Conservation (phyloP, 2,797 vertebrate species). For the Merluccius polli region DNA sequence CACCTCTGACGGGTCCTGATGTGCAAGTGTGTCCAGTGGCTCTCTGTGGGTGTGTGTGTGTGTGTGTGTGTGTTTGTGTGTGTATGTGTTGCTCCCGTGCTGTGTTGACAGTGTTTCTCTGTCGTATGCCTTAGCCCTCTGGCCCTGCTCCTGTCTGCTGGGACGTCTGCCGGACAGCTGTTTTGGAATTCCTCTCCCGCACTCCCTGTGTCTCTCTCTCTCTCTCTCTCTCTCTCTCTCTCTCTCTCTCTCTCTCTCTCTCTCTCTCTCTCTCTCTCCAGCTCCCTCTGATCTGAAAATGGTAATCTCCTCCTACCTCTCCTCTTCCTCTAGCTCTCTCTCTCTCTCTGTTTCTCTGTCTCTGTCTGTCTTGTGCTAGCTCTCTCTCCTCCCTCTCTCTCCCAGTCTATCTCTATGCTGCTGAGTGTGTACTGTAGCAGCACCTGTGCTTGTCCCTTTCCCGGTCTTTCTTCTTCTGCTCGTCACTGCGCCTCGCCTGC, state of each 20-base stretch:
- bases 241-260: slow-evolving; percentile 19
- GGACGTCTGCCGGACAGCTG: slow-evolving; percentile 77
- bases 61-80: slow-evolving; percentile 14
- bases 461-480: slow-evolving; percentile 25
- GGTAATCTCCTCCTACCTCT: too few species aligned
- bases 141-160: slow-evolving; percentile 59
- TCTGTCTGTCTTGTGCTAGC: slow-evolving; percentile 27
- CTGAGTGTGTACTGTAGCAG: slow-evolving; percentile 25
- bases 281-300: too few species aligned
- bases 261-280: slow-evolving; percentile 26
- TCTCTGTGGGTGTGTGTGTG: slow-evolving; percentile 7
- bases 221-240: slow-evolving; percentile 28
- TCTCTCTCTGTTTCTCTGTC: not conserved
- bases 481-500: slow-evolving; percentile 33
- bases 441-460: slow-evolving; percentile 70
- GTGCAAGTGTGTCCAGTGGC: slow-evolving; percentile 1
- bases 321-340: not conserved
- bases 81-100: slow-evolving; percentile 45
- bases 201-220: slow-evolving; percentile 50
- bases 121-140: slow-evolving; percentile 52
- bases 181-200: slow-evolving; percentile 71
- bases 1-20: slow-evolving; percentile 21
- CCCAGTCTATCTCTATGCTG: slow-evolving; percentile 1
- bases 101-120: slow-evolving; percentile 52
- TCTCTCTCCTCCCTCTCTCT: slow-evolving; percentile 13